Conservation (phyloP, 2,113 vertebrate species). For the Aepyceros melampus region DNA sequence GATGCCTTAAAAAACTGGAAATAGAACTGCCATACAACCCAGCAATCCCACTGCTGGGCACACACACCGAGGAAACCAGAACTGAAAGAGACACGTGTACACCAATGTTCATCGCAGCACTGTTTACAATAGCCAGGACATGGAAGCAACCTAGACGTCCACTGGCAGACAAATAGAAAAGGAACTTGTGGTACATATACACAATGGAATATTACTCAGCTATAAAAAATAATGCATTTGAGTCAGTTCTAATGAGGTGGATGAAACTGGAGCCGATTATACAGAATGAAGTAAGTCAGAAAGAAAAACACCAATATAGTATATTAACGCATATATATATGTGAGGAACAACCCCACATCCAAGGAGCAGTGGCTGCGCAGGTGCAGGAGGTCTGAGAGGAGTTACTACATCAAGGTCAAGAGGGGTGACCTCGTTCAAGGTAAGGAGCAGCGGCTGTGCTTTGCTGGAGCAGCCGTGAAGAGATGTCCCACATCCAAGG, state of each 20-base stretch:
- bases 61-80: neutral
- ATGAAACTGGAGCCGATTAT: neutral
- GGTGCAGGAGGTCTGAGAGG: no score
- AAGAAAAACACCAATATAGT: neutral
- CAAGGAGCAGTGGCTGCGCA: rapidly evolving
- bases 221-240: neutral
- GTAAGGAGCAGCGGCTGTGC: no score
- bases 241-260: neutral
- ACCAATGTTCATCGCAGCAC: rapidly evolving
- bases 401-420: no score
- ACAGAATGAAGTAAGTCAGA: neutral
- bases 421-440: no score
- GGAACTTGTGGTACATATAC: neutral
- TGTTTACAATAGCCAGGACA: neutral
- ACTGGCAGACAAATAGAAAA: neutral
- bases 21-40: neutral
- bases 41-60: neutral
- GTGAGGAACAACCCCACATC: no score
- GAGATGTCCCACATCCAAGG: no score
- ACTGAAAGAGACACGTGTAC: neutral
- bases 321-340: rapidly evolving
- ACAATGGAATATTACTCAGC: neutral
- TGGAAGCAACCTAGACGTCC: neutral
- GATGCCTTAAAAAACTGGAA: neutral
- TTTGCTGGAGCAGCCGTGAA: no score